A percentile compares a stretch with the other conserved stretches of the same genome.
These are phyloP conservation scores for Tympanoctomys barrerae DNA, from an alignment of 2,797 vertebrate species.

Conservation along the genomic window DNA sequence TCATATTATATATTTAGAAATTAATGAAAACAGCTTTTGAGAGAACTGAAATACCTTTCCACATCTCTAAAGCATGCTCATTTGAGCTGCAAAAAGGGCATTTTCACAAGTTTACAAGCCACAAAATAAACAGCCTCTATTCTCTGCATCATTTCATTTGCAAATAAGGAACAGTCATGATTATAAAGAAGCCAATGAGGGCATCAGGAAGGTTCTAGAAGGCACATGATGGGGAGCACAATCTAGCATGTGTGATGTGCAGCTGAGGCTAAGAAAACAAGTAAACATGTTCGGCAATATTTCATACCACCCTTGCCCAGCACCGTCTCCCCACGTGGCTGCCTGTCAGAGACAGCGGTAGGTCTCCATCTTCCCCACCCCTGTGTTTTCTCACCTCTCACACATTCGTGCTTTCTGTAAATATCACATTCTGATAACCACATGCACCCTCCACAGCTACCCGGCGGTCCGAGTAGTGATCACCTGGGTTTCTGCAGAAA, in stretches of 20 bases:
- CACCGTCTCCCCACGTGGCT: neutral
- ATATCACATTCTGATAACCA: neutral
- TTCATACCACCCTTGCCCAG: neutral
- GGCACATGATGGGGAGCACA: neutral
- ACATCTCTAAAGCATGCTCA: neutral
- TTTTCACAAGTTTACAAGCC: conserved; percentile 33
- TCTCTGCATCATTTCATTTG: neutral
- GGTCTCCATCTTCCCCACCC: conserved; percentile 32
- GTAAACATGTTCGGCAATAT: conserved; percentile 44
- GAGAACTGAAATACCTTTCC: neutral
- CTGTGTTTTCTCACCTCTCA: conserved; percentile 61
- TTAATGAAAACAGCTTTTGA: conserved; percentile 35
- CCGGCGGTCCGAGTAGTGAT: neutral
- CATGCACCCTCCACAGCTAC: neutral
- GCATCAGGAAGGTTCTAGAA: conserved; percentile 40
- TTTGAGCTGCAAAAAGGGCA: neutral
- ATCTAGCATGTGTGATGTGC: neutral
- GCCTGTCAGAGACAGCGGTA: conserved; percentile 35
- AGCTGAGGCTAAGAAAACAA: neutral
- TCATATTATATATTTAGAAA: conserved; percentile 16
- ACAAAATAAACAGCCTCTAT: conserved; percentile 13
- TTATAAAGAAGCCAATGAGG: conserved; percentile 3
- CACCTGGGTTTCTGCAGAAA: neutral
- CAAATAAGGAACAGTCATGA: neutral
- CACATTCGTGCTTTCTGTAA: conserved; percentile 42